A percentile compares a stretch with the other conserved stretches of the same genome.
phyloP scores from a whole-genome alignment of 2,797 vertebrate genomes.

The Lerista edwardsae region DNA sequence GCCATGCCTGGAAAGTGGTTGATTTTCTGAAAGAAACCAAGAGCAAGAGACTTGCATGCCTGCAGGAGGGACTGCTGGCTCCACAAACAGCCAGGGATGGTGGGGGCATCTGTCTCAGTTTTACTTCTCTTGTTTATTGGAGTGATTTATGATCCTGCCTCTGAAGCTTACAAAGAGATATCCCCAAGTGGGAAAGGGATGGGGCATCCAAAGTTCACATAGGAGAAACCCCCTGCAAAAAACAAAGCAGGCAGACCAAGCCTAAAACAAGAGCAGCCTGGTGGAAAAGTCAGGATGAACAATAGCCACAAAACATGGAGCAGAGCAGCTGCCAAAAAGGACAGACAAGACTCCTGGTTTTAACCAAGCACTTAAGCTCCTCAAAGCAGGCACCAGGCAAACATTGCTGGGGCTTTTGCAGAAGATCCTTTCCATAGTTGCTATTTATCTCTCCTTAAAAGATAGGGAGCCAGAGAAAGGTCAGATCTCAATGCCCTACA shows the following conservation, averaged over 20 bases:
- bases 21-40: slow-evolving; percentile 77
- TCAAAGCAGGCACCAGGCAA: neutral
- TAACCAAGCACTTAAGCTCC: neutral
- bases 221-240: too few species aligned
- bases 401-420: too few species aligned
- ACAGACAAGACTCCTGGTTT: neutral
- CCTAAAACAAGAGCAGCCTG: neutral
- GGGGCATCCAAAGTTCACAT: neutral
- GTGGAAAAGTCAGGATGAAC: neutral
- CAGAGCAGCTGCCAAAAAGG: too few species aligned
- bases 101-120: neutral
- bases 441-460: too few species aligned
- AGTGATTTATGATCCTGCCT: neutral
- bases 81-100: too few species aligned
- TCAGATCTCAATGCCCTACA: too few species aligned
- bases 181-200: too few species aligned
- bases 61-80: too few species aligned
- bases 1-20: slow-evolving; percentile 85
- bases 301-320: neutral
- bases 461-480: too few species aligned
- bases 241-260: too few species aligned
- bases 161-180: neutral
- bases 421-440: neutral
- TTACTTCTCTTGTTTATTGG: neutral
- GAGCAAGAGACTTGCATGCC: neutral